Evolutionary conservation across 2,113 vertebrate species (phyloP).

Genomic region (Gulo gulo): DNA sequence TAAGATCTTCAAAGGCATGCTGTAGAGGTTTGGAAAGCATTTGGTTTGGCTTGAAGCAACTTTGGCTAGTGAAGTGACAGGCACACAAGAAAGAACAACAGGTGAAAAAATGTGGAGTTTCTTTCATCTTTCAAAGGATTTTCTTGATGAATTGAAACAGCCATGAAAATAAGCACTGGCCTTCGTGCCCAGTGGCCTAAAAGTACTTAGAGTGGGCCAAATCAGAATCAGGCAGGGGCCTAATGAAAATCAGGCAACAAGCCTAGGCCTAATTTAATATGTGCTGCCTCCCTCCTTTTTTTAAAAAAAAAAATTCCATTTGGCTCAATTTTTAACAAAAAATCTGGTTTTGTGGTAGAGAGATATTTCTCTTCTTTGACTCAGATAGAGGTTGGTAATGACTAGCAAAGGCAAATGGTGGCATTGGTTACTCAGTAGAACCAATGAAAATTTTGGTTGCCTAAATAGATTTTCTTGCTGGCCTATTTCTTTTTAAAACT

Average conservation of each 20-base stretch:
- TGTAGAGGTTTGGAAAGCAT: conserved; percentile 76
- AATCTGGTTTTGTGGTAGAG: conserved; percentile 52
- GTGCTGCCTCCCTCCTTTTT: background rate
- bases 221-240: conserved; percentile 68
- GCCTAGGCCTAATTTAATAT: conserved; percentile 73
- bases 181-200: conserved; percentile 72
- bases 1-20: conserved; percentile 78
- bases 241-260: conserved; percentile 78
- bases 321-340: conserved; percentile 60
- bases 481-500: conserved; percentile 30
- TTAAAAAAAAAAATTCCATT: conserved; percentile 21
- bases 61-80: conserved; percentile 78
- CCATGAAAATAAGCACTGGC: conserved; percentile 75
- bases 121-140: conserved; percentile 80
- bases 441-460: conserved; percentile 20
- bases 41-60: conserved; percentile 76
- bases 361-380: conserved; percentile 53
- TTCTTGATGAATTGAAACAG: conserved; percentile 79
- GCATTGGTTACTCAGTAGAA: conserved; percentile 16
- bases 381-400: background rate
- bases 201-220: conserved; percentile 64
- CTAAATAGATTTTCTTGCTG: conserved; percentile 24
- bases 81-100: conserved; percentile 78
- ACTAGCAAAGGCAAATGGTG: conserved; percentile 24
- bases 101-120: conserved; percentile 78